Base-by-base conservation (phyloP, 2,113 vertebrate genomes). In the Plotosus lineatus region DNA sequence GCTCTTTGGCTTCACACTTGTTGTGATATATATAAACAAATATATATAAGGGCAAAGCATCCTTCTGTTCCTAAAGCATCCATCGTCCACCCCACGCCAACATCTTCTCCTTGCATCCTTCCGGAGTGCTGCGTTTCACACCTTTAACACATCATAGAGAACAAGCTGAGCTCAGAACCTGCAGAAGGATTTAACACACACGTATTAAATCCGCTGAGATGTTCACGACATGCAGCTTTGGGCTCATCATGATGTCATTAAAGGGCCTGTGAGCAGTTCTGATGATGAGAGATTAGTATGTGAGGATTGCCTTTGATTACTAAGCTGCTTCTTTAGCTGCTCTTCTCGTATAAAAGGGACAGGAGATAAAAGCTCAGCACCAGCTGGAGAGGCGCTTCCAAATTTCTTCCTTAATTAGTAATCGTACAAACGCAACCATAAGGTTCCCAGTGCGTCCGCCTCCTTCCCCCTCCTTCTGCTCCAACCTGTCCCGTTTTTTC, bases 381-480 rank as follows among this genome's bases (percentile, higher is more conserved):
- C 36, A 31, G 73, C 77, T 53, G 40, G 12, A 78, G 73, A 83
- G 63, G 81, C 82, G 84, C n/a, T 33, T 51, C 65, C 77, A 81
- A 74, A 85, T 91, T 92, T 91, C 90, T 91, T 88, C 51, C 66
- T 78, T 86, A 79, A 86, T 66, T 77, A 84, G 90, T 92, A 83
- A 69, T 85, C 91, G 91, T 89, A 87, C 89, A 92, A 92, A 93
- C 92, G 93, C 92, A 92, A 93, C 92, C 93, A 92, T 94, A 93
- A 92, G 92, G 92, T 90, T 93, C 92, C 91, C 89, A 90, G 88
- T 90, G 89, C 90, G 92, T 88, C 91, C 92, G 92, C 92, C 89
- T 81, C 87, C 90, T 91, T 93, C 95, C 96, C 95, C 92, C 92
- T 94, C 95, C 92, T 93, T 92, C 87, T 86, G 88, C 85, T 88